phyloP scores from a whole-genome alignment of 2,113 vertebrate species.

The Bubo blakistoni region DNA sequence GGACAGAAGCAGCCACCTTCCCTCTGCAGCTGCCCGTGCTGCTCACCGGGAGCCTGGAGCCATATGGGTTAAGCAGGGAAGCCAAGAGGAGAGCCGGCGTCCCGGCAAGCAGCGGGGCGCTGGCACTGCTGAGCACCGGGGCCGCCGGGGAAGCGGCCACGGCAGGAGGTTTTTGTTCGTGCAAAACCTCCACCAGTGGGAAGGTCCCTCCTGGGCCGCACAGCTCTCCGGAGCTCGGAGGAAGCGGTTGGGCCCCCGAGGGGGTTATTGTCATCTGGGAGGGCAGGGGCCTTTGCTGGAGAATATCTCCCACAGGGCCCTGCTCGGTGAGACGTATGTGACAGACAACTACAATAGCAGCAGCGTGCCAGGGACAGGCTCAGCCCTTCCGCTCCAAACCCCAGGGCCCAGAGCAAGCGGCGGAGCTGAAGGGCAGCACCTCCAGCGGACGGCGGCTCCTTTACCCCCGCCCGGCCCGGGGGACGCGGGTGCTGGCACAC shows the following conservation, averaged over 20 bases:
- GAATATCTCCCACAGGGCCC: background rate
- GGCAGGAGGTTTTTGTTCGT: background rate
- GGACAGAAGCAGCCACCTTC: background rate
- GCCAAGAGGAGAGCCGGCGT: background rate
- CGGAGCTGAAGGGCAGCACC: background rate
- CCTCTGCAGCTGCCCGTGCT: background rate
- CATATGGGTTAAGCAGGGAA: accelerated
- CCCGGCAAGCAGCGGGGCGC: background rate
- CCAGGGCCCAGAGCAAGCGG: background rate
- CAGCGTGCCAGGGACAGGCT: background rate
- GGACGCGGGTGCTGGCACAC: accelerated
- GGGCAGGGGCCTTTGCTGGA: background rate
- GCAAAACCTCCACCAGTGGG: background rate
- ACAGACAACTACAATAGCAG: background rate
- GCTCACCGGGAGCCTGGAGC: accelerated
- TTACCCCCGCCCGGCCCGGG: accelerated
- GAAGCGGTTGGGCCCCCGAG: background rate
- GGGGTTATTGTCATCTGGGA: background rate
- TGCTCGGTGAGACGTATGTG: background rate
- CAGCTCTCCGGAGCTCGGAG: background rate
- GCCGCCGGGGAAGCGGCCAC: background rate
- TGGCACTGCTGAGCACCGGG: background rate
- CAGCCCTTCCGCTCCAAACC: background rate
- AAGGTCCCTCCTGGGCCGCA: background rate
- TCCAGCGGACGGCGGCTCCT: background rate